Percentiles rank a stretch among this genome's conserved stretches.
Evolutionary conservation across 2,888 invertebrate species (phyloP).

Genomic region (Antheraea assamensis): DNA sequence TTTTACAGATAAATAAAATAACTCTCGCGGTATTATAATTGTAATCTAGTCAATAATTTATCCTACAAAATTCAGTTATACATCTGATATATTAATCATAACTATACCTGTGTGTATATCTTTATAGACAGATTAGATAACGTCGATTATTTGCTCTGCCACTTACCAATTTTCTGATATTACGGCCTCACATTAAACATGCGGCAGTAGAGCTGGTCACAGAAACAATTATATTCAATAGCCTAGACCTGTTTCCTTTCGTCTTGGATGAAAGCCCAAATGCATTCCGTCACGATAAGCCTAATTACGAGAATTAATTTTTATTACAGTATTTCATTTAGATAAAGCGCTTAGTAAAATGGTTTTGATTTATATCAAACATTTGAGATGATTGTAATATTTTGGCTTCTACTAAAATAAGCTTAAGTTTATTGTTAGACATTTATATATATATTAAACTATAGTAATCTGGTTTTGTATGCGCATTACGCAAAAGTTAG

Average conservation of each 20-base stretch:
- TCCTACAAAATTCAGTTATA: neutral
- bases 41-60: neutral
- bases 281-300: constrained; percentile 51
- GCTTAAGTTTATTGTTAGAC: neutral
- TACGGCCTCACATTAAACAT: neutral
- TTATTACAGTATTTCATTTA: constrained; percentile 27
- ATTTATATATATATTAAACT: neutral
- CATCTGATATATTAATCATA: constrained; percentile 2
- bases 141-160: neutral
- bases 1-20: neutral
- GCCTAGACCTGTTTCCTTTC: constrained; percentile 68
- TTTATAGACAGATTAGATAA: constrained; percentile 43
- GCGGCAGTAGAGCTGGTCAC: neutral
- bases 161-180: neutral
- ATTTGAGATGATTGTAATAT: neutral
- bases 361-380: neutral
- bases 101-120: constrained; percentile 17
- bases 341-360: neutral
- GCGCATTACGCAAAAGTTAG: too few species aligned
- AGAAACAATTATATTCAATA: constrained; percentile 28
- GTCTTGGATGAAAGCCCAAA: constrained; percentile 68
- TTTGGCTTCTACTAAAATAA: neutral
- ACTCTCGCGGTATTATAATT: neutral
- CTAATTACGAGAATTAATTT: constrained; percentile 46
- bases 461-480: too few species aligned